A percentile compares a stretch with the other conserved stretches of the same genome.
Conservation (phyloP, 2,888 invertebrate species). For the Nipponacmea schrenckii region DNA sequence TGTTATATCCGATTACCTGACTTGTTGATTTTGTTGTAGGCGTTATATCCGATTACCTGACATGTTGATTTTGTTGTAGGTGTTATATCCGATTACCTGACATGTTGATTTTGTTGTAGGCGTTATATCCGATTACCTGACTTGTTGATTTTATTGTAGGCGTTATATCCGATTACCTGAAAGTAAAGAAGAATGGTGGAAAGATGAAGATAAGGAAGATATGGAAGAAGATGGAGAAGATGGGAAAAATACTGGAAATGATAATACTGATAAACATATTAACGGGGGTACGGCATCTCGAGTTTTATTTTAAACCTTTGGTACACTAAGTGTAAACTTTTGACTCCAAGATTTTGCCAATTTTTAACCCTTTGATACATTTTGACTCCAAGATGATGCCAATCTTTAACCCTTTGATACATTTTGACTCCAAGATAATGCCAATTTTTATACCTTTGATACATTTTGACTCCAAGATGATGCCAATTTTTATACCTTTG, state of each 20-base stretch:
- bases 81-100: too few relatives aligned
- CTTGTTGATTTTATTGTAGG: too few relatives aligned
- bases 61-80: slow-evolving; percentile 25
- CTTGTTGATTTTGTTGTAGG: too few relatives aligned
- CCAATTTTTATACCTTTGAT: too few relatives aligned
- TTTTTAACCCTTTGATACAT: slow-evolving; percentile 5
- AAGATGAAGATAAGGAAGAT: slow-evolving; percentile 32
- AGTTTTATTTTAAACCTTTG: slow-evolving; percentile 10
- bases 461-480: too few relatives aligned
- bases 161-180: slow-evolving; percentile 60
- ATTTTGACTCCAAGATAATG: too few relatives aligned
- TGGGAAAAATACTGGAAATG: slow-evolving; percentile 17
- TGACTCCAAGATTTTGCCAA: background rate
- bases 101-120: slow-evolving; percentile 25
- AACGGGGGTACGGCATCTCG: slow-evolving; percentile 9
- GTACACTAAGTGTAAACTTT: too few relatives aligned
- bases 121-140: too few relatives aligned
- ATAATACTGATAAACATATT: slow-evolving; percentile 8
- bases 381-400: background rate
- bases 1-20: too few relatives aligned
- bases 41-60: too few relatives aligned
- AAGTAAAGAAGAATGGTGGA: slow-evolving; percentile 63
- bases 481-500: too few relatives aligned
- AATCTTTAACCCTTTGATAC: too few relatives aligned
- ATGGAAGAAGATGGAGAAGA: slow-evolving; percentile 19